These are phyloP conservation scores for Tiliqua scincoides DNA, from an alignment of 2,113 vertebrate species.

Conservation along the genomic window DNA sequence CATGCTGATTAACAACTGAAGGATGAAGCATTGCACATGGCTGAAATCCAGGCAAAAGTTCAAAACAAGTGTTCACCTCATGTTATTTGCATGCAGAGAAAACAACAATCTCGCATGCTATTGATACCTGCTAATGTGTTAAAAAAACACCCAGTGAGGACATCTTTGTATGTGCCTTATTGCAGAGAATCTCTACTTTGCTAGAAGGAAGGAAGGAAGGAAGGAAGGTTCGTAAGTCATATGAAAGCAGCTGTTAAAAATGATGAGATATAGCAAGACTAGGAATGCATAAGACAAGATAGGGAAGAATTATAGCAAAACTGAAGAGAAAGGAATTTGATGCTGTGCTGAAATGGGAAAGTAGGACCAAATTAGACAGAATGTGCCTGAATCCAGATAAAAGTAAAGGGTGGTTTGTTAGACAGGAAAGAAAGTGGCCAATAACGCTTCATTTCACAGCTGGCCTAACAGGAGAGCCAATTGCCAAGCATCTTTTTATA, in stretches of 20 bases:
- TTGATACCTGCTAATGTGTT: not conserved
- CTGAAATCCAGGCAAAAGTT: not conserved
- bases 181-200: too few species aligned
- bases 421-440: not conserved
- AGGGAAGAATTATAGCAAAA: not conserved
- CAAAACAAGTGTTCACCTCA: not conserved
- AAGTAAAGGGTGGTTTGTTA: not conserved
- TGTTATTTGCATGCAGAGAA: not conserved
- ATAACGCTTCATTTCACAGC: not conserved
- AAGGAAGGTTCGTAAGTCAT: too few species aligned
- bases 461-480: not conserved
- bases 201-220: too few species aligned
- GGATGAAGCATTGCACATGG: not conserved
- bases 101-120: not conserved
- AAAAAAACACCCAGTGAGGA: not conserved
- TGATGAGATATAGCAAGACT: too few species aligned
- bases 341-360: not conserved
- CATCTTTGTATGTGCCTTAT: too few species aligned
- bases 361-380: not conserved
- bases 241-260: too few species aligned
- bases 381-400: not conserved
- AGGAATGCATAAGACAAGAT: not conserved
- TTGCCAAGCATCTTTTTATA: not conserved
- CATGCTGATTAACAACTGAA: not conserved
- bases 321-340: not conserved